Conservation (phyloP, 2,888 invertebrate species). For the Mesorhabditis spiculigera region DNA sequence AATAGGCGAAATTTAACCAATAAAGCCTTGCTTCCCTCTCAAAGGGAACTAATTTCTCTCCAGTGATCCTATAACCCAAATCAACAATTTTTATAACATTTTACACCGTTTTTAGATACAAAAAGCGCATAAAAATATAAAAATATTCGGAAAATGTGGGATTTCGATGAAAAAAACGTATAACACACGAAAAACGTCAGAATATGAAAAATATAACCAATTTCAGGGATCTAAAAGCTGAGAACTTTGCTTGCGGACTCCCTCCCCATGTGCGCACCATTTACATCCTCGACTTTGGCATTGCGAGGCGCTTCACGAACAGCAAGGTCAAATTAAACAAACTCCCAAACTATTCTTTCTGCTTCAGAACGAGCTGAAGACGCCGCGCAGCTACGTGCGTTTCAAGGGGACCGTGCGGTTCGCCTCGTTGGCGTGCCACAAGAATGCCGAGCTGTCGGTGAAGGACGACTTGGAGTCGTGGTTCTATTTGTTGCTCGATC, state of each 20-base stretch:
- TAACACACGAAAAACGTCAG: too few species aligned
- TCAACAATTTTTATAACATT: too few species aligned
- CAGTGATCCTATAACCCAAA: too few species aligned
- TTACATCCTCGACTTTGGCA: conserved; percentile 52
- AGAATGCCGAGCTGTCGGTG: conserved; percentile 34
- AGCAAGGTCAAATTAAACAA: conserved; percentile 13
- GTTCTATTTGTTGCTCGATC: conserved; percentile 50
- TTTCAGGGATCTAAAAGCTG: conserved; percentile 40
- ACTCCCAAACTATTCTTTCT: background rate
- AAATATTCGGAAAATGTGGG: too few species aligned
- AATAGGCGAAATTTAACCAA: background rate
- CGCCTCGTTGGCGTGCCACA: conserved; percentile 46
- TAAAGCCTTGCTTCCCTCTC: too few species aligned
- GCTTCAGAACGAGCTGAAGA: conserved; percentile 27
- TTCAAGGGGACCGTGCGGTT: conserved; percentile 51
- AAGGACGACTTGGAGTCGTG: conserved; percentile 53
- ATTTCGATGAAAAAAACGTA: too few species aligned
- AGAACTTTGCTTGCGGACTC: conserved; percentile 43
- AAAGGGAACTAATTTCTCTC: too few species aligned
- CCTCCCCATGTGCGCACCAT: conserved; percentile 15
- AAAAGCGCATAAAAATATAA: too few species aligned
- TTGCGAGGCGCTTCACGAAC: conserved; percentile 41
- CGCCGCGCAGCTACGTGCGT: conserved; percentile 22
- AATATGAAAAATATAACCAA: background rate
- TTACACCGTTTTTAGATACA: too few species aligned